A percentile compares a stretch with the other conserved stretches of the same genome.
Conservation (phyloP, 2,797 vertebrate genomes). For the Pelodytes ibericus region DNA sequence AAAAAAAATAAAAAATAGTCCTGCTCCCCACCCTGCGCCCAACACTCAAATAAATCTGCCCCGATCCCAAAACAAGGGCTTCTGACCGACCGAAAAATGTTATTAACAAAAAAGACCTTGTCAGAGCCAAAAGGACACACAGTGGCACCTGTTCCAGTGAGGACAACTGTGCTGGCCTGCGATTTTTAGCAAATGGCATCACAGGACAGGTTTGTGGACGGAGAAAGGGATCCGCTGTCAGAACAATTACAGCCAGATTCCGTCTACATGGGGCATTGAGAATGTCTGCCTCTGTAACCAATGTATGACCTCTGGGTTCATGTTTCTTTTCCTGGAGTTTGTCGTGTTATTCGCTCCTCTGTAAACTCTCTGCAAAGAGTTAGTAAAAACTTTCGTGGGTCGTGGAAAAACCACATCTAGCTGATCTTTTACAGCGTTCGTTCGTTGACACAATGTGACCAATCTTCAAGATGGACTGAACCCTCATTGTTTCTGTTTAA, state of each 20-base stretch:
- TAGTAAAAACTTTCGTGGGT: too few relatives aligned
- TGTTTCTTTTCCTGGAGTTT: not conserved
- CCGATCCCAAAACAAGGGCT: conserved; percentile 68
- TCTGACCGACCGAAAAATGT: conserved; percentile 84
- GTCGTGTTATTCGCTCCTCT: not conserved
- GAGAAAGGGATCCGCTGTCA: not conserved
- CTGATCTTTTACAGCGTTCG: too few relatives aligned
- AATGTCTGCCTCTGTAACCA: not conserved
- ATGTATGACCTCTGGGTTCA: not conserved
- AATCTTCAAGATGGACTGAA: too few relatives aligned
- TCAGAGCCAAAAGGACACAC: conserved; percentile 61
- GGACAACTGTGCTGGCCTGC: conserved; percentile 85
- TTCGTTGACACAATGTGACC: too few relatives aligned
- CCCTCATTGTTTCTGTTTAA: too few relatives aligned
- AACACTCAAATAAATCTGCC: conserved; percentile 75
- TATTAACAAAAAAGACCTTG: conserved; percentile 73
- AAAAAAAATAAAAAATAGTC: too few relatives aligned
- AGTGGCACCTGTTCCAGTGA: conserved; percentile 87
- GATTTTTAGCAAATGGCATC: conserved; percentile 76
- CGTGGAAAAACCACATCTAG: too few relatives aligned
- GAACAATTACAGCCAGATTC: not conserved
- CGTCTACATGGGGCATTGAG: not conserved
- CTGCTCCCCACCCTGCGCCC: conserved; percentile 66
- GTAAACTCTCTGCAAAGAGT: too few relatives aligned
- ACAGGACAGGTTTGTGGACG: conserved; percentile 64